Base-by-base conservation (phyloP, 1,140 invertebrate species). In the Anthonomus grandis region DNA sequence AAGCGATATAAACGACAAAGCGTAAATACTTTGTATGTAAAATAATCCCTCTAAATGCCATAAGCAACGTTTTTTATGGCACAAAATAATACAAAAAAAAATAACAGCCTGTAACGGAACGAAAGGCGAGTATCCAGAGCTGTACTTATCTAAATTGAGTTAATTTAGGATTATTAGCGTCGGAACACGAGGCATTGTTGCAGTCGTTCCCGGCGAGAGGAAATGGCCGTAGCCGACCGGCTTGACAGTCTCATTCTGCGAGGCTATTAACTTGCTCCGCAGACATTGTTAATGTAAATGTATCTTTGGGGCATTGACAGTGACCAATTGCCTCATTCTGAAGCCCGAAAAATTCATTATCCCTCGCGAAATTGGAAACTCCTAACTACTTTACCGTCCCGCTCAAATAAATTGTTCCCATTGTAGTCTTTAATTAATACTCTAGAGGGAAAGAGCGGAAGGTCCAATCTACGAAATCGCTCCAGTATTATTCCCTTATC, bases 281-380 rank as follows among this genome's bases (percentile, higher is more conserved):
- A 68, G 69, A 68, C 66, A 69, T 69, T 66, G 67, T 71, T 71
- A 70, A 70, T 67, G 66, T 65, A 65, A 71, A 70, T 71, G 69
- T 68, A 67, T 71, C 69, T 71, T 71, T 67, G 64, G 66, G 66
- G 68, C 64, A 71, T 71, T 71, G 69, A 71, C 69, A 70, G 66
- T 70, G 69, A 71, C 65, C 69, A 71, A 71, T 71, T 70, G 68
- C 63, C 63, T 69, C 65, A 65, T 71, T 71, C 66, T 60, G 61
- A n/a, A n/a, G n/a, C n/a, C 60, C 65, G 61, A 71, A 71, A 71
- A 71, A 68, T 71, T 70, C 68, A 71, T 71, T 71, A 71, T 70
- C 65, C 67, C 64, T 62, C 60, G 52, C 64, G 65, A 69, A 69
- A 69, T 69, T 69, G 66, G 66, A 68, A 66, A 64, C 66, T 65